A percentile compares a stretch with the other conserved stretches of the same genome.
Evolutionary conservation across 2,797 vertebrate genomes (phyloP).

Genomic region (Jordanella pulchra): DNA sequence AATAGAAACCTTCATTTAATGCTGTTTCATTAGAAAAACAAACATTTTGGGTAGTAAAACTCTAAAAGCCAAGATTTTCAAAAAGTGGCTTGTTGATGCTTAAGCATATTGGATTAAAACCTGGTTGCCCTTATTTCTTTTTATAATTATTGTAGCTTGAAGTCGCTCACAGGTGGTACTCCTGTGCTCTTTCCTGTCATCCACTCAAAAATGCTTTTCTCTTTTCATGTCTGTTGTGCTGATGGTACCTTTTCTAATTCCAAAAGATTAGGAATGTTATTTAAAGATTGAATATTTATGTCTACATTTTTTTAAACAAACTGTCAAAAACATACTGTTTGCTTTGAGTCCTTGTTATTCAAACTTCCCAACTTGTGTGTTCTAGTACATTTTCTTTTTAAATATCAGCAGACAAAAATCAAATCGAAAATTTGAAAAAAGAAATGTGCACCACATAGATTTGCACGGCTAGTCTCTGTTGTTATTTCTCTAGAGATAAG

Average conservation of each 20-base stretch:
- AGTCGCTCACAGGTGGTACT: conserved; percentile 57
- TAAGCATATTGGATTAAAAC: background rate
- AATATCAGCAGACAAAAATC: conserved; percentile 19
- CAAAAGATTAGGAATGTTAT: conserved; percentile 5
- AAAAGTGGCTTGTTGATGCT: background rate
- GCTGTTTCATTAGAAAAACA: background rate
- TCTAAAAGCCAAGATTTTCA: background rate
- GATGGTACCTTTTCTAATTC: conserved; percentile 16
- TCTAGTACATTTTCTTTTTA: conserved; percentile 8
- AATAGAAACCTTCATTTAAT: no score
- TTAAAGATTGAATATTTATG: background rate
- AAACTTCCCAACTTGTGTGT: conserved; percentile 8
- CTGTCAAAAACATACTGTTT: background rate
- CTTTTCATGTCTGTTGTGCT: conserved; percentile 23
- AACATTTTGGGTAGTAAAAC: background rate
- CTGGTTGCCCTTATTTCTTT: background rate
- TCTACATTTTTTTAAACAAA: background rate
- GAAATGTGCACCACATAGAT: conserved; percentile 21
- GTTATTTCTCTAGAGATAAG: conserved; percentile 48
- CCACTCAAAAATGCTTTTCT: conserved; percentile 21
- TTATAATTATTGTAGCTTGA: conserved; percentile 48
- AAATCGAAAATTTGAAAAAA: background rate
- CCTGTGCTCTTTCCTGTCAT: conserved; percentile 18
- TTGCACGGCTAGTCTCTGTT: conserved; percentile 1
- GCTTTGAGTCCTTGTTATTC: no score